A percentile compares a stretch with the other conserved stretches of the same genome.
Evolutionary conservation across 2,113 vertebrate species (phyloP).

Genomic region (Bolborhynchus lineola): DNA sequence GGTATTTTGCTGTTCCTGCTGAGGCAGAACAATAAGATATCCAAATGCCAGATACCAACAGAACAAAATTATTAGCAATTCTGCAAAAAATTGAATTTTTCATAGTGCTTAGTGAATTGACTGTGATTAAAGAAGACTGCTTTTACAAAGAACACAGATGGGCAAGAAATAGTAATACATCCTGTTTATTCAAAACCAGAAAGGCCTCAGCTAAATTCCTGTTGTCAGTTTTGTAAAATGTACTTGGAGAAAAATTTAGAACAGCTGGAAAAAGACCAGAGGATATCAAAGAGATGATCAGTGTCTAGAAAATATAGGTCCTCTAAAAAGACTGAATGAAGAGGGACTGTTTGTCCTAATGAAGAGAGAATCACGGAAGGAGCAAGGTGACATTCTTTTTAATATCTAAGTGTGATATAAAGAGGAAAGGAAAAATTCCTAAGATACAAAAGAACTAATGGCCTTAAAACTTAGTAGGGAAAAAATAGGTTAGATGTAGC

Average conservation of each 20-base stretch:
- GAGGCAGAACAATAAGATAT: not conserved
- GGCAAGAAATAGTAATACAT: not conserved
- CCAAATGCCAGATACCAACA: not conserved
- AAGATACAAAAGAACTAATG: not conserved
- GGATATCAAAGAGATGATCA: not conserved
- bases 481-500: not conserved
- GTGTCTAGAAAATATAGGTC: not conserved
- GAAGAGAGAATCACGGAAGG: not conserved
- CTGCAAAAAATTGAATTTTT: not conserved
- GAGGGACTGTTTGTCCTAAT: not conserved
- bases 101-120: not conserved
- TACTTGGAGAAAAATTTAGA: not conserved
- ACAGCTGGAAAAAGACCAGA: not conserved
- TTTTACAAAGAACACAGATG: not conserved
- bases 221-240: not conserved
- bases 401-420: not conserved
- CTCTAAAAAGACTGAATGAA: not conserved
- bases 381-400: not conserved
- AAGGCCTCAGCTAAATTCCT: not conserved
- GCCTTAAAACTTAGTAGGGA: not conserved
- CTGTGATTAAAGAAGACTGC: not conserved
- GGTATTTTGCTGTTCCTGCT: not conserved
- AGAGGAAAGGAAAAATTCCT: not conserved
- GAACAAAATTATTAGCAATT: not conserved
- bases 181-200: not conserved